Conservation (phyloP, 2,113 vertebrate genomes). For the Pollimyrus isidori region DNA sequence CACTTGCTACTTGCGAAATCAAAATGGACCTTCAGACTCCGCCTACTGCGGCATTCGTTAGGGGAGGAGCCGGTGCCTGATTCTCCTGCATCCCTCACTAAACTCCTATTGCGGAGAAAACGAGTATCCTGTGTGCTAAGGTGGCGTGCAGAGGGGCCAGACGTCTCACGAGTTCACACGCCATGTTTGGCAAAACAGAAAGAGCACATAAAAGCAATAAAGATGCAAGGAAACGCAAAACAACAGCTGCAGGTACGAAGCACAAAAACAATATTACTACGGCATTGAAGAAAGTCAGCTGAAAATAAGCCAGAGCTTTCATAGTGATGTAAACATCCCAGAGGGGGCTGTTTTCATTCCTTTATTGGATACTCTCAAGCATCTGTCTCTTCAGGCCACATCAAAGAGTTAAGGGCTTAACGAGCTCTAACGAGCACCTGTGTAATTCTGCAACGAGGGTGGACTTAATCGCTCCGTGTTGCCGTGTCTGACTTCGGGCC, state of each 20-base stretch:
- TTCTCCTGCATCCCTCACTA: not conserved
- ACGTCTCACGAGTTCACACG: no score
- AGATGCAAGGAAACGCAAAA: not conserved
- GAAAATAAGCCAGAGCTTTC: not conserved
- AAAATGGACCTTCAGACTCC: not conserved
- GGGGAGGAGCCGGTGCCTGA: not conserved
- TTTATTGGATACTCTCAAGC: not conserved
- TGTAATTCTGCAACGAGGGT: constrained; percentile 39
- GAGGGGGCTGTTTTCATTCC: not conserved
- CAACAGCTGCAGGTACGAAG: not conserved
- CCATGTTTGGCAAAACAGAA: not conserved
- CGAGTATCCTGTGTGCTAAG: not conserved
- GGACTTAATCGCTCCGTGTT: constrained; percentile 5
- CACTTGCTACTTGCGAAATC: not conserved
- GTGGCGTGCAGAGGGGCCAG: not conserved
- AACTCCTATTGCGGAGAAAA: not conserved
- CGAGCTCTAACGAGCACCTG: constrained; percentile 29
- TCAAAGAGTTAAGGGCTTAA: constrained; percentile 13
- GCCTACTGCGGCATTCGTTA: not conserved
- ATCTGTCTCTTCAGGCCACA: constrained; percentile 19
- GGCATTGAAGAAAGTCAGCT: not conserved
- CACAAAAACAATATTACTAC: not conserved
- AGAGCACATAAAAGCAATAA: not conserved
- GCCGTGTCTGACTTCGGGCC: not conserved
- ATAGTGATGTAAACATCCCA: not conserved